These are phyloP conservation scores for Alauda arvensis DNA, from an alignment of 2,797 vertebrate genomes.

Conservation along the genomic window DNA sequence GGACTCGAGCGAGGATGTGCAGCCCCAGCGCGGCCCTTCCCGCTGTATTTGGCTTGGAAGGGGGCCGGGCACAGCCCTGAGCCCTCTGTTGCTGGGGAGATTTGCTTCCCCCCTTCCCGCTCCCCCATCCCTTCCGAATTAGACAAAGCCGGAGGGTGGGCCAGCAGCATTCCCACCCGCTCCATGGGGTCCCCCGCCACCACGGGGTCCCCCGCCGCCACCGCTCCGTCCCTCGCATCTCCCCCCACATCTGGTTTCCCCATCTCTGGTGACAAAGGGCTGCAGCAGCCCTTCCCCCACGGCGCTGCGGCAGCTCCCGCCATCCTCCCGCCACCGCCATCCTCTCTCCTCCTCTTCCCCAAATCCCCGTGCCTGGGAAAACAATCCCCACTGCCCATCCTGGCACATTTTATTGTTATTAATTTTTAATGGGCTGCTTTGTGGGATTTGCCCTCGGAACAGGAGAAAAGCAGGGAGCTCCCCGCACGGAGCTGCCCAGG, in stretches of 20 bases:
- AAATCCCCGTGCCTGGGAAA: not conserved
- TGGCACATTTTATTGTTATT: too few species aligned
- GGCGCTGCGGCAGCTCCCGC: constrained; percentile 22
- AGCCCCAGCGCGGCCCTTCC: not conserved
- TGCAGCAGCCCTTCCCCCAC: constrained; percentile 47
- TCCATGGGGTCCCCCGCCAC: not conserved
- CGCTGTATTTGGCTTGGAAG: not conserved
- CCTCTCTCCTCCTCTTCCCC: not conserved
- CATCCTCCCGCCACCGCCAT: not conserved
- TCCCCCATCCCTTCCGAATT: not conserved
- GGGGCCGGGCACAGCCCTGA: not conserved
- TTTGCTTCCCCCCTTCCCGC: not conserved
- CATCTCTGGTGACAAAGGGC: constrained; percentile 51
- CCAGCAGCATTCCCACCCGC: not conserved
- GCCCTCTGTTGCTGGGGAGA: constrained; percentile 45
- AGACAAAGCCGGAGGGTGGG: constrained; percentile 5
- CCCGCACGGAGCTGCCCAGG: not conserved
- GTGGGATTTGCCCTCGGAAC: not conserved
- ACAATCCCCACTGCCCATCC: not conserved
- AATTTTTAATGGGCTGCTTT: not conserved
- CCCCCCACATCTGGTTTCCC: constrained; percentile 53
- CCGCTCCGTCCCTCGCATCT: not conserved
- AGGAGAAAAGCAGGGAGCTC: not conserved
- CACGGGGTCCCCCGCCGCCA: not conserved
- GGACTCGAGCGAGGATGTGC: not conserved